Evolutionary conservation across 2,888 invertebrate genomes (phyloP).

Genomic region (Drosophila ustulata): DNA sequence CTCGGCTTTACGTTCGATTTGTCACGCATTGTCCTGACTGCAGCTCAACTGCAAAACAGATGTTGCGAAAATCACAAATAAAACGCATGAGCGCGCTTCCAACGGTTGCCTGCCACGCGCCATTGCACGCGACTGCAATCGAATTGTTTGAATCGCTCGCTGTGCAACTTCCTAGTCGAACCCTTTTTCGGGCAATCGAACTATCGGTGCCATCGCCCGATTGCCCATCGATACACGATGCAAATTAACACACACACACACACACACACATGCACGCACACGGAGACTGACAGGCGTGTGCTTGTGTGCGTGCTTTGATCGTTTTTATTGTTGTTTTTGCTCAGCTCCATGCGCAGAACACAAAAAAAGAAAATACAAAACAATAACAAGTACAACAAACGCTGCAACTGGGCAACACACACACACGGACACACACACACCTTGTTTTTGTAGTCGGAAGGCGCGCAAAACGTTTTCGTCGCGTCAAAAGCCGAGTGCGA

Average conservation of each 20-base stretch:
- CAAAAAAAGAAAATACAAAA: slow-evolving; percentile 18
- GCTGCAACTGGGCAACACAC: slow-evolving; percentile 54
- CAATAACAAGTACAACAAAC: slow-evolving; percentile 43
- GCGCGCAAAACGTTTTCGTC: slow-evolving; percentile 54
- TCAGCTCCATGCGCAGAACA: slow-evolving; percentile 31
- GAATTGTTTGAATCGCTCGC: slow-evolving; percentile 29
- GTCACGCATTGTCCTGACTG: slow-evolving; percentile 11
- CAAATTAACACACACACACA: slow-evolving; percentile 34
- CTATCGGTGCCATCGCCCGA: slow-evolving; percentile 39
- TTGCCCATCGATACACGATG: slow-evolving; percentile 38
- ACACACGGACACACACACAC: slow-evolving; percentile 44
- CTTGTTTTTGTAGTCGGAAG: slow-evolving; percentile 33
- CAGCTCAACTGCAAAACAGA: slow-evolving; percentile 47
- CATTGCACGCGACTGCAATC: slow-evolving; percentile 30
- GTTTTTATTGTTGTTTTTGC: slow-evolving; percentile 35
- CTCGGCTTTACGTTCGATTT: background rate
- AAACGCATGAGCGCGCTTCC: slow-evolving; percentile 54
- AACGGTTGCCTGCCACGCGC: slow-evolving; percentile 51
- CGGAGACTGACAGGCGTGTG: background rate
- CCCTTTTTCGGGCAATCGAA: slow-evolving; percentile 46
- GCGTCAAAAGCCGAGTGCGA: slow-evolving; percentile 31
- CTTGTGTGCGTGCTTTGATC: slow-evolving; percentile 42
- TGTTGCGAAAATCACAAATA: slow-evolving; percentile 67
- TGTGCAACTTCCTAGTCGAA: slow-evolving; percentile 30
- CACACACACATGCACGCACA: slow-evolving; percentile 19